Base-by-base conservation (phyloP, 2,113 vertebrate species). In the Heliornis fulica region DNA sequence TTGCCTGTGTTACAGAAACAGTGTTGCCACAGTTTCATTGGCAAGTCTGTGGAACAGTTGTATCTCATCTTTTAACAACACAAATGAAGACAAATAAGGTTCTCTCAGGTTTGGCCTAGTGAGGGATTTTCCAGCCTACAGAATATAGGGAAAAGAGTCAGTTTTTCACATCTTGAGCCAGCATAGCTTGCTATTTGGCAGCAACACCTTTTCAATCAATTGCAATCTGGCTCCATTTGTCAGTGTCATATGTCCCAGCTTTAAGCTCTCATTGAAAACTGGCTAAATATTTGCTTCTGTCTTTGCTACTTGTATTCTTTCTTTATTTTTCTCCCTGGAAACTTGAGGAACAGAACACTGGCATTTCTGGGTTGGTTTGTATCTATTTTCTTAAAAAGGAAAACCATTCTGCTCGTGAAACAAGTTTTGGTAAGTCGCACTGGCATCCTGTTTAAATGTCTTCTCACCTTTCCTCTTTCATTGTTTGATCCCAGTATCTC, bases 321-420 rank as follows among this genome's bases (percentile, higher is more conserved):
- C 8, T 81, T 56, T 59, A 32, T 56, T 83, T 84, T 80, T 46
- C 25, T 32, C 17, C 28, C 5, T 63, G 28, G 16, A 71, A 63
- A 77, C 21, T 15, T 56, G 48, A 46, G 5, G 65, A 64, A 15
- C 5, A 64, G 22, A 51, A 34, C 26, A 54, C 17, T 76, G 13
- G 11, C 3, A 0, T 83, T 90, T 78, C 16, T 81, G 26, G 5
- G 7, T 61, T 61, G n/a, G 25, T 71, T 88, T 3, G 2, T 41
- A 21, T 40, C 14, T 38, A 66, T 25, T 50, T 89, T 50, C 45
- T 23, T 77, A 9, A 59, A 69, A 77, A 10, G 13, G 26, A 69
- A 34, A 13, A 4, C 7, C 9, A 3, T 64, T 59, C 20, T 60
- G 31, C 29, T 71, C 0, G 0, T 68, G 32, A 61, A 82, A 13